phyloP scores from a whole-genome alignment of 2,113 vertebrate genomes.

The Hucho hucho region DNA sequence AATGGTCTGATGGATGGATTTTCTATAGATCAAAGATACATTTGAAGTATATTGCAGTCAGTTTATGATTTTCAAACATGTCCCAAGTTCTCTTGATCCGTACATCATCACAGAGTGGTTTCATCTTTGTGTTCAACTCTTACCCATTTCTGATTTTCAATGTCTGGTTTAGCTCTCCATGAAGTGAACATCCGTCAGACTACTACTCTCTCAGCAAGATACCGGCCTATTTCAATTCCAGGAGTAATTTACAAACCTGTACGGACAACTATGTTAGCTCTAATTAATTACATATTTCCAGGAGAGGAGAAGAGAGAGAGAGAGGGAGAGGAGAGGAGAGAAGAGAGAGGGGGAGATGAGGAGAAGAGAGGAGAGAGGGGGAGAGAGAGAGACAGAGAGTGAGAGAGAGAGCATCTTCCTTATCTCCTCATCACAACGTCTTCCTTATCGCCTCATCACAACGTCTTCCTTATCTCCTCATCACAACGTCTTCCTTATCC shows the following conservation, averaged over 20 bases:
- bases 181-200: too few species aligned
- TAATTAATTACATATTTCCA: slow-evolving; percentile 10
- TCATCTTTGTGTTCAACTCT: neutral
- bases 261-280: neutral
- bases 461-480: too few species aligned
- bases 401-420: too few species aligned
- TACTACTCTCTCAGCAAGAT: neutral
- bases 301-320: slow-evolving; percentile 3
- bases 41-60: too few species aligned
- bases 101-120: neutral
- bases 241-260: slow-evolving; percentile 10
- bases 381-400: too few species aligned
- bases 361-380: too few species aligned
- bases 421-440: too few species aligned
- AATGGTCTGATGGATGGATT: too few species aligned
- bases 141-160: neutral
- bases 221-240: neutral
- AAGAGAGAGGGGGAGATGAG: fast-evolving
- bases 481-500: too few species aligned
- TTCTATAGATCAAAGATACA: too few species aligned
- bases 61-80: too few species aligned
- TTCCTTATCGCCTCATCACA: too few species aligned
- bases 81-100: neutral
- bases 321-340: neutral
- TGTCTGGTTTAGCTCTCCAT: neutral